phyloP scores from a whole-genome alignment of 64 coral and sea anemone species.

The Actinia equina region DNA sequence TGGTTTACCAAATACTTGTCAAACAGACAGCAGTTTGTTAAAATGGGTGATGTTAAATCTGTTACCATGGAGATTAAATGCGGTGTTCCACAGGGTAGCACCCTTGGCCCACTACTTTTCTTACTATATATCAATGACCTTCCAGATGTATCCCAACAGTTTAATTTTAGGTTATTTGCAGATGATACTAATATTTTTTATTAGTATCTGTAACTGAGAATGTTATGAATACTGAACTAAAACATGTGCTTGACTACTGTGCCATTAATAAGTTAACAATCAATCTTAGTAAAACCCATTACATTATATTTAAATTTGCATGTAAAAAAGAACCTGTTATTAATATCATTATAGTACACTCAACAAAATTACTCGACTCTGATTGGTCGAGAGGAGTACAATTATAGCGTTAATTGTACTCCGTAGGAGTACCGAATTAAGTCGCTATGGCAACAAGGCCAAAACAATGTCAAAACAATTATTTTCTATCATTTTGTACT shows the following conservation, averaged over 20 bases:
- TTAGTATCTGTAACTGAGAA: constrained; percentile 41
- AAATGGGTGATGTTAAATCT: constrained; percentile 3
- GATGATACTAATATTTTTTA: constrained; percentile 35
- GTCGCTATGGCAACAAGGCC: too few relatives aligned
- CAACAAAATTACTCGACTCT: too few relatives aligned
- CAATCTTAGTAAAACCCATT: constrained; percentile 37
- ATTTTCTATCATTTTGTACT: too few relatives aligned
- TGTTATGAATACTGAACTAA: constrained; percentile 52
- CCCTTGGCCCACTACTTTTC: constrained; percentile 6
- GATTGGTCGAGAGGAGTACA: too few relatives aligned
- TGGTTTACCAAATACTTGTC: constrained; percentile 27
- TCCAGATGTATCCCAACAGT: constrained; percentile 25
- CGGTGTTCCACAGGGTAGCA: constrained; percentile 29
- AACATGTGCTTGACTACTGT: constrained; percentile 35
- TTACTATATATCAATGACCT: constrained; percentile 25
- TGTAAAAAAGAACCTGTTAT: constrained; percentile 45
- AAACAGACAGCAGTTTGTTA: constrained; percentile 30
- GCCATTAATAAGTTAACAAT: constrained; percentile 27
- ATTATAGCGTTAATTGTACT: too few relatives aligned
- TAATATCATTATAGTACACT: neutral
- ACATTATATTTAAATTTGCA: constrained; percentile 35
- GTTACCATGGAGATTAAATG: constrained; percentile 2
- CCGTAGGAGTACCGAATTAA: too few relatives aligned
- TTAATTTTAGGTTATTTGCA: constrained; percentile 28
- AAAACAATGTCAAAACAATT: too few relatives aligned